phyloP scores from a whole-genome alignment of 1,140 invertebrate genomes.

The Conus ventricosus region DNA sequence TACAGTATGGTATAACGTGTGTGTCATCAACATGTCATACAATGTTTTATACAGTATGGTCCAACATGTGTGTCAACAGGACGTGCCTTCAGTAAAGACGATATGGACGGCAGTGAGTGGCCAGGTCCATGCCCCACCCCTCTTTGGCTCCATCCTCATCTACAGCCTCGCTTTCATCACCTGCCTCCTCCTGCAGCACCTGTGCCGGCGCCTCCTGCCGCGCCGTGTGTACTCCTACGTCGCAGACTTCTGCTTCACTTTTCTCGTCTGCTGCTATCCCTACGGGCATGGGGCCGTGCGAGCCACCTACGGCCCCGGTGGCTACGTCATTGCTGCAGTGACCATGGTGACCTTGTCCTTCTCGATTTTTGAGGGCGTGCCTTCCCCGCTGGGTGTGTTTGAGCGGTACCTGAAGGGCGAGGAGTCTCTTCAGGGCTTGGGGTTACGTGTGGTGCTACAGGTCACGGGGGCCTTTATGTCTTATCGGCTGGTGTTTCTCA shows the following conservation, averaged over 20 bases:
- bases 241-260: constrained; percentile 47
- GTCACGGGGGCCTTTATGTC: constrained; percentile 42
- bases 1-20: no score
- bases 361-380: constrained; percentile 34
- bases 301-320: constrained; percentile 37
- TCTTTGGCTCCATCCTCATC: constrained; percentile 31
- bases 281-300: constrained; percentile 47
- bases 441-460: constrained; percentile 42
- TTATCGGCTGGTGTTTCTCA: constrained; percentile 40
- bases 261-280: constrained; percentile 46
- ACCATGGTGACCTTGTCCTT: constrained; percentile 42
- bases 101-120: constrained; percentile 1
- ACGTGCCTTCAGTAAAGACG: neutral
- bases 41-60: no score
- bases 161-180: constrained; percentile 41
- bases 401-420: constrained; percentile 36
- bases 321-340: constrained; percentile 44
- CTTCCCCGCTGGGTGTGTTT: constrained; percentile 44
- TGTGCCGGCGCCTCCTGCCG: constrained; percentile 36
- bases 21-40: no score
- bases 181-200: constrained; percentile 40
- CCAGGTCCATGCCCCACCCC: neutral
- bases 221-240: constrained; percentile 35
- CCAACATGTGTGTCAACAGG: neutral
- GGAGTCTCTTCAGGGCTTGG: constrained; percentile 29